Percentiles rank a stretch among this genome's conserved stretches.
phyloP scores from a whole-genome alignment of 2,797 vertebrate species.

The Acanthis flammea region DNA sequence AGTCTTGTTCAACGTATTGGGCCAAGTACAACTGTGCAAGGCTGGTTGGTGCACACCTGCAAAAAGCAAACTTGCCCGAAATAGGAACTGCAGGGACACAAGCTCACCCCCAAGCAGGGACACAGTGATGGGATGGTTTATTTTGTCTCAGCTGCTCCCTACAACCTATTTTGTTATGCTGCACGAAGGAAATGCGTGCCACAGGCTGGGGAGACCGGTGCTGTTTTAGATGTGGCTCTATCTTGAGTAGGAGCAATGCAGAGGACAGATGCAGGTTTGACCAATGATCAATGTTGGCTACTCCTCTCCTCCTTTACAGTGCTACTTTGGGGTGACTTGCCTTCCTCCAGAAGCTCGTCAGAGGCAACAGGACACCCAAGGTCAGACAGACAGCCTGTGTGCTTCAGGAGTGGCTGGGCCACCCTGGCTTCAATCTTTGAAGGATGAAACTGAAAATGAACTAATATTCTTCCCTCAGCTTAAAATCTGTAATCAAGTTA shows the following conservation, averaged over 20 bases:
- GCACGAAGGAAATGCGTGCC: fast-evolving
- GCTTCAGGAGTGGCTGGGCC: background rate
- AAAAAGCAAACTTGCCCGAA: background rate
- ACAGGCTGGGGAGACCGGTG: fast-evolving
- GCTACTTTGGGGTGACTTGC: background rate
- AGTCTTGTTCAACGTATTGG: fast-evolving
- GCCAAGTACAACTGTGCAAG: fast-evolving
- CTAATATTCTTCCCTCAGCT: background rate
- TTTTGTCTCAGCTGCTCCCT: background rate
- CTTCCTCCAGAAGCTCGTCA: fast-evolving
- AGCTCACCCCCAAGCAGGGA: fast-evolving
- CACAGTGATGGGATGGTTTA: fast-evolving
- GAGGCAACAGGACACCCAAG: no score
- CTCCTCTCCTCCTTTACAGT: background rate
- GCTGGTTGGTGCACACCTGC: background rate
- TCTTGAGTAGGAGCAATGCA: fast-evolving
- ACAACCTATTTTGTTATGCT: fast-evolving
- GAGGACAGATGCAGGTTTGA: fast-evolving
- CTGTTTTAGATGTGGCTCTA: background rate
- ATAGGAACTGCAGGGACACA: background rate
- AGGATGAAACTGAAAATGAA: background rate
- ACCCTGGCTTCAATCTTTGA: background rate
- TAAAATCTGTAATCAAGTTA: background rate
- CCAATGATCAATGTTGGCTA: fast-evolving
- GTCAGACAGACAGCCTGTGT: fast-evolving